Evolutionary conservation across 2,113 vertebrate genomes (phyloP), one percentile per base, ranked within the genome.

Genomic region (Rhinolophus ferrumequinum): DNA sequence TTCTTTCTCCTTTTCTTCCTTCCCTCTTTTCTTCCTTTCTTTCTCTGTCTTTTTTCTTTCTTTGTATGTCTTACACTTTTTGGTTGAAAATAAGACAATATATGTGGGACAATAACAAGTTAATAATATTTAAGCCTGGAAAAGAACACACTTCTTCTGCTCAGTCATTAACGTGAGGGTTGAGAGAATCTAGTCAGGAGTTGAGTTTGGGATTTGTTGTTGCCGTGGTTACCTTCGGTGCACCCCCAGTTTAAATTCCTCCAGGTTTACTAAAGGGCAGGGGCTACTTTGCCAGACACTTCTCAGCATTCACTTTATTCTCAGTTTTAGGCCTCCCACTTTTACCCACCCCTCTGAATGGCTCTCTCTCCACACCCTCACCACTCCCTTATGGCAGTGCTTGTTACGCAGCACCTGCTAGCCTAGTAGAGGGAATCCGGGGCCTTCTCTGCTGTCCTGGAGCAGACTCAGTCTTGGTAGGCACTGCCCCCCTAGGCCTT

Each of bases 401-500:
- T 30, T 35, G 8, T 18, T 6, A 4, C 3, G 0, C 5, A 2
- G 66, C 35, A 10, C 44, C 22, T 50, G 41, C 6, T 8, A 7
- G n/a, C 91, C 79, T 22, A 2, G 1, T 12, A 0, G 5, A n/a
- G 41, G 35, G 3, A 8, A 19, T 28, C 8, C 1, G 4, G 67
- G 28, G 35, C 21, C 41, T 26, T 12, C 64, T 24, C 41, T 62
- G 50, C 24, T 22, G 38, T 47, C 6, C 5, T 13, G 77, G 50
- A 26, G 6, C 66, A 41, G 47, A 38, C 18, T 19, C 64, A 16
- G 56, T 21, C 54, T 73, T 52, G 92, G 54, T 35, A 56, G 50
- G 50, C 12, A 1, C 13, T 5, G 15, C 44, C 44, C 47, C 33
- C 15, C 44, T 15, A 8, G 30, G 33, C 22, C 60, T 10, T 9